These are phyloP conservation scores for Indicator maculatus DNA, from an alignment of 2,113 vertebrate genomes.

Conservation along the genomic window DNA sequence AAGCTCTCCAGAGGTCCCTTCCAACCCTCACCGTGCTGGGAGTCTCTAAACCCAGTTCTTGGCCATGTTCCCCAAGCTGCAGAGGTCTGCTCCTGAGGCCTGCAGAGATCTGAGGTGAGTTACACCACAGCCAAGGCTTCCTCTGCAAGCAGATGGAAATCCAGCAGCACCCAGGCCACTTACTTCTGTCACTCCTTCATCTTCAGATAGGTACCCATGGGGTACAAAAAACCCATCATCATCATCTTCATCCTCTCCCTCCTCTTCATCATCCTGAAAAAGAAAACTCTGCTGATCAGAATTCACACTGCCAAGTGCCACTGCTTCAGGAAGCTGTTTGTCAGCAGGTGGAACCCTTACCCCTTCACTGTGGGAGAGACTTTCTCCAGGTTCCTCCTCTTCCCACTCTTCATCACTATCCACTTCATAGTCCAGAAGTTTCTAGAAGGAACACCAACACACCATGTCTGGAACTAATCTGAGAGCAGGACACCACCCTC, in stretches of 20 bases:
- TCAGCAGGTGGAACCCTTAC: slow-evolving; percentile 63
- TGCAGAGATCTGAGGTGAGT: not conserved
- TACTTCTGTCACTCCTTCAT: slow-evolving; percentile 90
- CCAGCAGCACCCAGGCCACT: not conserved
- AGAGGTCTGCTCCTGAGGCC: not conserved
- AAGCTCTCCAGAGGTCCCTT: too few relatives aligned
- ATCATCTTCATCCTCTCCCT: slow-evolving; percentile 90
- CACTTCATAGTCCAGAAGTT: slow-evolving; percentile 92
- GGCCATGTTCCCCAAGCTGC: not conserved
- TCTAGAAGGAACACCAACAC: slow-evolving; percentile 66
- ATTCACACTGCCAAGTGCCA: accelerated
- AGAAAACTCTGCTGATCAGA: not conserved
- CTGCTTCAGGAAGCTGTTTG: accelerated
- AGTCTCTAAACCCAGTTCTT: not conserved
- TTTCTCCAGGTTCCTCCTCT: slow-evolving; percentile 97
- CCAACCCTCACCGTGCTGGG: too few relatives aligned
- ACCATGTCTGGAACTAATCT: not conserved
- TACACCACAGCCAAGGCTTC: not conserved
- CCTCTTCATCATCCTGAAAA: slow-evolving; percentile 91
- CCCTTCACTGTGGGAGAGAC: slow-evolving; percentile 95
- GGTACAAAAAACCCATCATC: slow-evolving; percentile 98
- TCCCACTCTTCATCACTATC: slow-evolving; percentile 99
- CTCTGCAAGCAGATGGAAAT: not conserved
- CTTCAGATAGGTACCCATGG: slow-evolving; percentile 96
- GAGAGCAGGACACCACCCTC: not conserved